Evolutionary conservation across 2,797 vertebrate genomes (phyloP), one percentile per base, ranked within the genome.

Genomic region (Rhodeus uyekii): DNA sequence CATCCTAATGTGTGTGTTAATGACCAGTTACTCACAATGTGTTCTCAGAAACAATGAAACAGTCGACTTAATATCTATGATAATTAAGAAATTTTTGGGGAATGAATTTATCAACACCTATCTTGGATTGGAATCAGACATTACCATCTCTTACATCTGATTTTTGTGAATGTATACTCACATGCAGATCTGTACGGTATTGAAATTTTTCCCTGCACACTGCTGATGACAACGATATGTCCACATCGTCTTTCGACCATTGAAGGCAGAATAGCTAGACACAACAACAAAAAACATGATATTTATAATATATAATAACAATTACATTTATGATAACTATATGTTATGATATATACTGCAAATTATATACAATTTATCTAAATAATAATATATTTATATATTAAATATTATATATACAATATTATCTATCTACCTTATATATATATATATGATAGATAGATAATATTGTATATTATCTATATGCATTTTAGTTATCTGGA

Each of bases 131-230:
- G n/a, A 58, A 27, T 58, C 55, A 27, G 24, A 58, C 24, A 60
- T 60, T 0, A 1, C 16, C 2, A 60, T 29, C 29, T 7, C 24
- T 7, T 29, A 29, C 5, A 29, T 58, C 12, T 27, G 55, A 58
- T 16, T 29, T 29, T 60, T 27, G 24, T 29, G 24, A 29, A 29
- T 19, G 58, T 34, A n/a, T 63, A 96, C 97, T 96, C 92, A 99
- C 98, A 99, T 0, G 97, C 97, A 0, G 97, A 99, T 92, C 98
- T 95, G 89, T 96, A 96, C 38, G 98, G 98, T 87, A 99, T 95
- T 87, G 96, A 93, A 58, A 99, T 96, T 90, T 96, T 98, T 76
- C 97, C 98, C 94, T 99, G 98, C 85, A 99, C 79, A 1, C 98
- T 99, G 94, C 98, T 98, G 86, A 99, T 97, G 60, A 93, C 94